A percentile compares a stretch with the other conserved stretches of the same genome.
Evolutionary conservation across 2,888 invertebrate species (phyloP).

Genomic region (Microplitis manilae): DNA sequence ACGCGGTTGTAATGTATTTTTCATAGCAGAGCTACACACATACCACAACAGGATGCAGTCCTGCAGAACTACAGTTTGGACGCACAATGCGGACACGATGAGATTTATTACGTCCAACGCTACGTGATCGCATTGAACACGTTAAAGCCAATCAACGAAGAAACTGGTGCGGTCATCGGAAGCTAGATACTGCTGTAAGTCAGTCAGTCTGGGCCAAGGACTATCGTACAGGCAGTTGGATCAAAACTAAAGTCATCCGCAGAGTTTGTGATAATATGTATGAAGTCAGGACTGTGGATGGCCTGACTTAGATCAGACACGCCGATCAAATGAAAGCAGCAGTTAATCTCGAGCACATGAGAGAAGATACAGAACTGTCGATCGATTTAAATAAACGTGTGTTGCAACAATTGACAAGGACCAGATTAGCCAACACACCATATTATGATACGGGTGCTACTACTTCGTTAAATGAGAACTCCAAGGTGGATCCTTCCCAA

Average conservation of each 20-base stretch:
- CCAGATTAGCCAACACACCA: too few relatives aligned
- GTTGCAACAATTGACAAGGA: too few relatives aligned
- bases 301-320: too few relatives aligned
- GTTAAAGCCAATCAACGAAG: background rate
- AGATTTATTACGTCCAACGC: background rate
- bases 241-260: background rate
- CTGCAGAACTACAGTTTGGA: background rate
- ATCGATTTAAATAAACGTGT: too few relatives aligned
- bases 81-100: background rate
- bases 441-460: too few relatives aligned
- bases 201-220: background rate
- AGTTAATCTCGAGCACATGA: too few relatives aligned
- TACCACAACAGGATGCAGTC: background rate
- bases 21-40: background rate
- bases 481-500: too few relatives aligned
- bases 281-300: background rate
- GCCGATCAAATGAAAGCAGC: background rate
- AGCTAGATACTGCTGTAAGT: background rate
- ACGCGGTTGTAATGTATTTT: background rate
- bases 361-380: too few relatives aligned
- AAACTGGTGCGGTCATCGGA: background rate
- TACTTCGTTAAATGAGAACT: too few relatives aligned
- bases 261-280: background rate
- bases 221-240: background rate
- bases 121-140: background rate